phyloP scores from a whole-genome alignment of 2,888 invertebrate genomes.

The Amphiduros pacificus region DNA sequence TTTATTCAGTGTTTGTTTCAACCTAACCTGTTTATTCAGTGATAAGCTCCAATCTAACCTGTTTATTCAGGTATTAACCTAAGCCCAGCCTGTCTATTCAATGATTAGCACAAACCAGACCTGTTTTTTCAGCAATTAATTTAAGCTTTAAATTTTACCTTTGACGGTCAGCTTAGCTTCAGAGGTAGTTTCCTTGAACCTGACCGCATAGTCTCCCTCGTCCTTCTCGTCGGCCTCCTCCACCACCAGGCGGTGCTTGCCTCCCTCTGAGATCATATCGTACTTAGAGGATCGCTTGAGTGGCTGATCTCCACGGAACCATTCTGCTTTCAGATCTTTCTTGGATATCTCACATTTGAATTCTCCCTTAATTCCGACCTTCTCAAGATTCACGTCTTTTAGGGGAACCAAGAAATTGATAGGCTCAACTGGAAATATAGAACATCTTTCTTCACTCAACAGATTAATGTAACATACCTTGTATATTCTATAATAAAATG shows the following conservation, averaged over 20 bases:
- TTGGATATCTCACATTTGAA: conserved; percentile 82
- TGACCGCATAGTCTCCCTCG: conserved; percentile 43
- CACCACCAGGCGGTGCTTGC: conserved; percentile 77
- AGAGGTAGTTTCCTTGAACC: conserved; percentile 42
- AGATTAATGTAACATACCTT: too few relatives aligned
- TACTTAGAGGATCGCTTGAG: conserved; percentile 24
- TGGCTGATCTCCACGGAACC: conserved; percentile 61
- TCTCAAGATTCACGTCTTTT: conserved; percentile 45
- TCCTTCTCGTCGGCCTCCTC: conserved; percentile 74
- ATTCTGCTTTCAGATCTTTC: conserved; percentile 75
- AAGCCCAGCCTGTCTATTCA: too few relatives aligned
- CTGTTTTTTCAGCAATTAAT: too few relatives aligned
- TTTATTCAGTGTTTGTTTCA: too few relatives aligned
- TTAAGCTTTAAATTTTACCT: too few relatives aligned
- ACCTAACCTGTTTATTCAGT: too few relatives aligned
- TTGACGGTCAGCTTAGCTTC: conserved; percentile 46
- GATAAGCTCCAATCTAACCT: too few relatives aligned
- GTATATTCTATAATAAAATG: too few relatives aligned
- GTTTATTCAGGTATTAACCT: too few relatives aligned
- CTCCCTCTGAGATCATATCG: conserved; percentile 26
- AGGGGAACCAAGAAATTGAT: conserved; percentile 50
- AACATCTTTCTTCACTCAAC: too few relatives aligned
- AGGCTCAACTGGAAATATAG: conserved; percentile 42
- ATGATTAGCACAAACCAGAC: too few relatives aligned
- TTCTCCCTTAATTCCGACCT: conserved; percentile 40